These are phyloP conservation scores for Netta rufina DNA, from an alignment of 2,797 vertebrate species.

Conservation along the genomic window DNA sequence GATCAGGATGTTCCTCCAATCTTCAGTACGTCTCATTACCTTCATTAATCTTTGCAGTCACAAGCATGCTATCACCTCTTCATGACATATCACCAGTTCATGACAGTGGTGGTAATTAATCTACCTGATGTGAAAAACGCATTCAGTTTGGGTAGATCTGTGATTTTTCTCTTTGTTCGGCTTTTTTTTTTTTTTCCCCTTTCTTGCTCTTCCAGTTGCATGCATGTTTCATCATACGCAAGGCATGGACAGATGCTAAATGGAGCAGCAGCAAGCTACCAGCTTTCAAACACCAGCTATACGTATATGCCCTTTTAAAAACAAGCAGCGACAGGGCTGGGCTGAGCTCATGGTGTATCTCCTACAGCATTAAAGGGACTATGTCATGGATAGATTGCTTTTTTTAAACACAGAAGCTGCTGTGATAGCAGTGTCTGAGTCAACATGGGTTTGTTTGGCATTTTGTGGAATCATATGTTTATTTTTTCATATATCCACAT, in stretches of 20 bases:
- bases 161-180: neutral
- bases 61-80: neutral
- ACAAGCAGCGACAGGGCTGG: too few species aligned
- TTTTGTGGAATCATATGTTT: neutral
- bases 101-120: neutral
- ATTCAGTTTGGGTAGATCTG: neutral
- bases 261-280: neutral
- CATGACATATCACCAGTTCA: neutral
- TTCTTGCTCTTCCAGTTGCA: neutral
- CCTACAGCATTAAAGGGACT: neutral
- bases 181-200: neutral
- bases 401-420: neutral
- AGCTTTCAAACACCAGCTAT: neutral
- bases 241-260: neutral
- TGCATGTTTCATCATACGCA: too few species aligned
- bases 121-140: neutral
- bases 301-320: neutral
- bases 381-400: neutral
- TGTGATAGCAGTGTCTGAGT: neutral
- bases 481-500: neutral
- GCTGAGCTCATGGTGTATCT: too few species aligned
- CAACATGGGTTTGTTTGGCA: neutral
- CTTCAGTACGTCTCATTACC: neutral
- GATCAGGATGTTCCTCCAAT: neutral
- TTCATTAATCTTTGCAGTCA: neutral